Base-by-base conservation (phyloP, 1,140 invertebrate species). In the Subanguina moxae region DNA sequence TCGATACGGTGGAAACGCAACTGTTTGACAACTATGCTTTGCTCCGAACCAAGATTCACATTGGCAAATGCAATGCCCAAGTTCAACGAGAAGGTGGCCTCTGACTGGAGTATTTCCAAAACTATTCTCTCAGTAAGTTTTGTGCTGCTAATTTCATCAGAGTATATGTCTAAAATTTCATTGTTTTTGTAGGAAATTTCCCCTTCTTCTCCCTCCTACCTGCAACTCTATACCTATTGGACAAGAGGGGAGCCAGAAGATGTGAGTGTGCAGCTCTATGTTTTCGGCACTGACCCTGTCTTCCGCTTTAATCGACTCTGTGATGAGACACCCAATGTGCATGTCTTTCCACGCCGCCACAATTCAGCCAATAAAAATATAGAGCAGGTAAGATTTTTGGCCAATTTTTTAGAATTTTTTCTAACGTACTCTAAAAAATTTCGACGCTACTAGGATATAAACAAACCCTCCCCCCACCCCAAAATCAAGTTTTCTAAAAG, bases 21-120 rank as follows among this genome's bases (percentile, higher is more conserved):
- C 28, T 61, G 58, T 61, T 21, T 61, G 8, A 61, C 58, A 43
- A 32, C 58, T 19, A 61, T 61, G 58, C 58, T 61, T 30, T 61
- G 58, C 28, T 30, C 58, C 8, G 58, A 61, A 28, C 58, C 58
- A 28, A 30, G 28, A 30, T 32, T 61, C 13, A 43, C 58, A 30
- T 19, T 61, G n/a, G 28, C 27, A 21, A 30, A 61, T 43, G 58
- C 58, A 3, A 30, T 30, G 38, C 58, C 27, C n/a, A 61, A 43
- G n/a, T 32, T 43, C 19, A 43, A 61, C 21, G 58, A 61, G 38
- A 61, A 61, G 28, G 38, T 61, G 27, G 27, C 28, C n/a, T 30
- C 58, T 19, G 58, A 61, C 28, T 61, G 58, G 58, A 30, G 38
- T 28, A 21, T 61, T n/a, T 61, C 58, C 5, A 30, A 61, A 21